Percentiles rank a stretch among this genome's conserved stretches.
These are phyloP conservation scores for Nemopilema nomurai DNA, from an alignment of 30 jellyfish, hydroid and myxozoan genomes.

Conservation along the genomic window DNA sequence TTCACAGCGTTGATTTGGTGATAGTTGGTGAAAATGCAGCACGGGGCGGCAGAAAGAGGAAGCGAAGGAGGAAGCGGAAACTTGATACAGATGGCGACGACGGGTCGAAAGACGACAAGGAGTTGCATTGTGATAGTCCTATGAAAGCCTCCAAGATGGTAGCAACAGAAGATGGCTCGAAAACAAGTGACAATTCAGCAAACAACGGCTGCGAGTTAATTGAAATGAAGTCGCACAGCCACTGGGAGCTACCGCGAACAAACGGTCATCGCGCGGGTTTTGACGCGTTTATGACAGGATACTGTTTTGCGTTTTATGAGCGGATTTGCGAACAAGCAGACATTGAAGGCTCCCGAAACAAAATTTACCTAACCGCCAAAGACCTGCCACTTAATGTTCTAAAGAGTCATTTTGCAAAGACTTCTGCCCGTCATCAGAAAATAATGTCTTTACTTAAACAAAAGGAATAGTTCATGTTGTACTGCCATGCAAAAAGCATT, in stretches of 20 bases:
- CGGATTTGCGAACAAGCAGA: neutral
- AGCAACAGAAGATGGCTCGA: neutral
- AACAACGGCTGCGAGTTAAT: neutral
- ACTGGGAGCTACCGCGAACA: constrained; percentile 13
- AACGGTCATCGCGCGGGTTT: constrained; percentile 68
- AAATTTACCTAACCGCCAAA: constrained; percentile 44
- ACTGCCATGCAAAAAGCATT: too few relatives aligned
- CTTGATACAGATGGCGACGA: neutral
- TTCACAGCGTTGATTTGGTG: constrained; percentile 55
- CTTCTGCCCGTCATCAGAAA: constrained; percentile 31
- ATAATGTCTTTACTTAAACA: constrained; percentile 8
- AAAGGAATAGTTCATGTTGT: too few relatives aligned
- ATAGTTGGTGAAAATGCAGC: constrained; percentile 23
- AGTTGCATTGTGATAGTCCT: neutral
- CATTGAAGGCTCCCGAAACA: constrained; percentile 20
- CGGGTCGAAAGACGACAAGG: neutral
- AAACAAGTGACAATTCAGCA: neutral
- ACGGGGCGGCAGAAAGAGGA: constrained; percentile 5
- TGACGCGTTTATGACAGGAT: constrained; percentile 75
- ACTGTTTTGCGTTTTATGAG: constrained; percentile 48
- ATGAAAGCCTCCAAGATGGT: neutral
- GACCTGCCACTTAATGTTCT: constrained; percentile 47
- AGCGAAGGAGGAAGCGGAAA: constrained; percentile 37
- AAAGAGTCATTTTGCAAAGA: constrained; percentile 63
- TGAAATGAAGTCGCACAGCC: neutral